A percentile compares a stretch with the other conserved stretches of the same genome.
Conservation (phyloP, 1,140 invertebrate species). For the Bombus huntii region DNA sequence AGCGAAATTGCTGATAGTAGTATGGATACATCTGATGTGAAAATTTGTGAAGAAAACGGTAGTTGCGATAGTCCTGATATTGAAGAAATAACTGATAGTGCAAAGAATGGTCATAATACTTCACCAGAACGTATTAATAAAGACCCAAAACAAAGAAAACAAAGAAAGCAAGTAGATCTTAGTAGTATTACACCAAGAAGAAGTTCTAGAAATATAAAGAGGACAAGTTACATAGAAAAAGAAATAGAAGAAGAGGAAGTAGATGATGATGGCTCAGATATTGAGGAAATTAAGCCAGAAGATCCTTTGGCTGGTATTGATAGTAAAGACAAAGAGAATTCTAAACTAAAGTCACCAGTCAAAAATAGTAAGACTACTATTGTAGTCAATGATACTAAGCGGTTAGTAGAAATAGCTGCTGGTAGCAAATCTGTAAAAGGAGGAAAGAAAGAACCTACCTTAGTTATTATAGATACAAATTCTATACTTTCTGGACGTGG, state of each 20-base stretch:
- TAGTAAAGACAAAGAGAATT: slow-evolving; percentile 80
- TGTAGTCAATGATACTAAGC: slow-evolving; percentile 89
- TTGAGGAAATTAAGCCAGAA: slow-evolving; percentile 86
- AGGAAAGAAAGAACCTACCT: slow-evolving; percentile 88
- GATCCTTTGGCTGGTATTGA: slow-evolving; percentile 85
- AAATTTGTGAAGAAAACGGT: slow-evolving; percentile 80
- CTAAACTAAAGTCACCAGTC: slow-evolving; percentile 76
- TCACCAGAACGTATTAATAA: slow-evolving; percentile 59
- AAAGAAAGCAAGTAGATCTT: slow-evolving; percentile 78
- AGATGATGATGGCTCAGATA: slow-evolving; percentile 86
- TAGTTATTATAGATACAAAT: slow-evolving; percentile 91
- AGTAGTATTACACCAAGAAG: slow-evolving; percentile 83
- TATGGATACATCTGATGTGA: slow-evolving; percentile 73
- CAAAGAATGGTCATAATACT: slow-evolving; percentile 73
- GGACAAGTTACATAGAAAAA: slow-evolving; percentile 85
- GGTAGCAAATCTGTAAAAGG: slow-evolving; percentile 83
- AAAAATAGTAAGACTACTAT: slow-evolving; percentile 85
- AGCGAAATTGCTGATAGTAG: slow-evolving; percentile 66
- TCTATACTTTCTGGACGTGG: slow-evolving; percentile 87
- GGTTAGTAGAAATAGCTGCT: slow-evolving; percentile 87
- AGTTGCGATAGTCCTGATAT: slow-evolving; percentile 78
- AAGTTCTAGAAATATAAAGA: slow-evolving; percentile 86
- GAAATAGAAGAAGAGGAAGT: slow-evolving; percentile 85
- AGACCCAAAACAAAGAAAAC: slow-evolving; percentile 75
- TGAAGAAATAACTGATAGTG: slow-evolving; percentile 77